phyloP scores from a whole-genome alignment of 2,888 invertebrate species.

The Pteria penguin region DNA sequence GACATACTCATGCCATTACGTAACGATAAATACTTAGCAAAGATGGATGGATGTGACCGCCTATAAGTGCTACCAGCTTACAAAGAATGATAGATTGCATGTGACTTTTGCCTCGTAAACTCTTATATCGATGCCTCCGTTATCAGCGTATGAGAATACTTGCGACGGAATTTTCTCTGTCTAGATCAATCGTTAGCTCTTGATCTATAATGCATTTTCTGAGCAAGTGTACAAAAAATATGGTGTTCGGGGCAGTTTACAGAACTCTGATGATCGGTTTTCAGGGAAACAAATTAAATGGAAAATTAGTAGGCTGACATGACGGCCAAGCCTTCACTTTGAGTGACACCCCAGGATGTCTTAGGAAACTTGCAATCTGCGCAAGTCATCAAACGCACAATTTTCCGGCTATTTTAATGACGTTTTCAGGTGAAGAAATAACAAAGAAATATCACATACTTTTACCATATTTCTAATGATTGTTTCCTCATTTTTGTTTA shows the following conservation, averaged over 20 bases:
- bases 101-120: not conserved
- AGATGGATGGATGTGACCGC: not conserved
- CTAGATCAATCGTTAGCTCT: not conserved
- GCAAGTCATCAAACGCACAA: not conserved
- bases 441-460: not conserved
- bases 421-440: not conserved
- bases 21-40: not conserved
- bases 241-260: not conserved
- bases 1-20: not conserved
- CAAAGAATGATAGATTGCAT: not conserved
- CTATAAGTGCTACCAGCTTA: not conserved
- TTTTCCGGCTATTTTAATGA: not conserved
- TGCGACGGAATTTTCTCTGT: not conserved
- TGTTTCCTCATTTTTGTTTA: not conserved
- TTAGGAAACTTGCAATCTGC: not conserved
- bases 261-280: not conserved
- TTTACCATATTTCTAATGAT: not conserved
- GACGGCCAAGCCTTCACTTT: not conserved
- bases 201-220: not conserved
- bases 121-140: not conserved
- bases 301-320: conserved; percentile 20
- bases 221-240: not conserved
- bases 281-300: conserved; percentile 21
- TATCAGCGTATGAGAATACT: not conserved
- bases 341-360: conserved; percentile 18